Conservation (phyloP, 2,797 vertebrate species). For the Morus bassanus region DNA sequence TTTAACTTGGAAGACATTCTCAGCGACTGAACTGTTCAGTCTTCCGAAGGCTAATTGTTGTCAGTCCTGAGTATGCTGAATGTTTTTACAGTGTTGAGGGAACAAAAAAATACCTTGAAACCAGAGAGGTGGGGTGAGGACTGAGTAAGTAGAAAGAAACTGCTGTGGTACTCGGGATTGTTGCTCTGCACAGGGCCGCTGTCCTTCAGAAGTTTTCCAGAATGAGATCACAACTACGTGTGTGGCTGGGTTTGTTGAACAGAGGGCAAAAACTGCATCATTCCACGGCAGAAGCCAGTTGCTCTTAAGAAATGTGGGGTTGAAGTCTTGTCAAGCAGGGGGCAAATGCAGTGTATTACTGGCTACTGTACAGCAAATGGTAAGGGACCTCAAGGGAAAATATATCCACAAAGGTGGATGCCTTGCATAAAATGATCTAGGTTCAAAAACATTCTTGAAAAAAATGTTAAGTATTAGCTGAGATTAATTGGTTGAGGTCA, state of each 20-base stretch:
- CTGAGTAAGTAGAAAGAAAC: not conserved
- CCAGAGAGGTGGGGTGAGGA: not conserved
- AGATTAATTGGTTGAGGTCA: constrained; percentile 28
- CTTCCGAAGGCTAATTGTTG: not conserved
- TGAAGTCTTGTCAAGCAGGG: not conserved
- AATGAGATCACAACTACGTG: constrained; percentile 62
- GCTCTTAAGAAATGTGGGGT: constrained; percentile 32
- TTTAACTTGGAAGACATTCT: not conserved
- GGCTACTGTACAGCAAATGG: constrained; percentile 16
- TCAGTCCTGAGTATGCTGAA: not conserved
- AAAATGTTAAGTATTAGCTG: not conserved
- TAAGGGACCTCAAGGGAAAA: not conserved
- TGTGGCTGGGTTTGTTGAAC: constrained; percentile 48
- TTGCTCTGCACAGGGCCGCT: not conserved
- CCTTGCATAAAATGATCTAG: not conserved
- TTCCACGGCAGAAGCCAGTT: constrained; percentile 35
- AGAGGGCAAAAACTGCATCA: constrained; percentile 55
- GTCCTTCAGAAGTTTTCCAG: constrained; percentile 62
- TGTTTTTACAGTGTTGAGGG: not conserved
- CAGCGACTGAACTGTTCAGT: not conserved
- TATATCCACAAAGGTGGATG: not conserved
- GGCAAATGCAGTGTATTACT: not conserved
- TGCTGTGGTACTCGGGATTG: not conserved
- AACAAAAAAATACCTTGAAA: constrained; percentile 23
- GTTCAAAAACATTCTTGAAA: not conserved